Base-by-base conservation (phyloP, 2,888 invertebrate species). In the Lordiphosa fenestrarum region DNA sequence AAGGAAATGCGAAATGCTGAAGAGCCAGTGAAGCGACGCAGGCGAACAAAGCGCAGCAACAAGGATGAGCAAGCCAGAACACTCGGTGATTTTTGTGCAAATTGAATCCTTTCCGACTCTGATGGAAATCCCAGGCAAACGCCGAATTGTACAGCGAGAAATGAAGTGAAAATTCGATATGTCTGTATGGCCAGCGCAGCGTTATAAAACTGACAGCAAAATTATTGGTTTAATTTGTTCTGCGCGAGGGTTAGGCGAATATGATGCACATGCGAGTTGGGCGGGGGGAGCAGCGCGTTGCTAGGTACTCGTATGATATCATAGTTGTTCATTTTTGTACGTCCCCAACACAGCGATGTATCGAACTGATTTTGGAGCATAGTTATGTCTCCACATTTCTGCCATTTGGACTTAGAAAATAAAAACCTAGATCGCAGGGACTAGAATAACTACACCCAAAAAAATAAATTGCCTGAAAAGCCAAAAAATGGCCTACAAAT, bases 31-130 rank as follows among this genome's bases (percentile, higher is more conserved):
- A 48, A 42, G 15, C 56, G 12, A 7, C 41, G 15, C 51, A 40
- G 48, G 19, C 25, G 13, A 6, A 48, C 38, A 13, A 25, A 6
- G 19, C 12, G 21, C 6, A 47, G 21, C 48, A 40, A 15, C n/a
- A 21, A 9, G 33, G 5, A 15, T 15, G 3, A 10, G 42, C n/a
- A 19, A n/a, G 30, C 4, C 19, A 37, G n/a, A 19, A 36, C 55
- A 46, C 46, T 38, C 52, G 23, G 42, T n/a, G 56, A 33, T 71
- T 78, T 53, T 41, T 53, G 38, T 23, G 13, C 47, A 48, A 65
- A 64, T 65, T 42, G 57, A 61, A 78, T 78, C 47, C 56, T 60
- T 81, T 72, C 10, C 51, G 60, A 53, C 53, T 9, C 30, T 35
- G 40, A 46, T 42, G 37, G 36, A 65, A 54, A 40, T 25, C 30